phyloP scores from a whole-genome alignment of 1,140 invertebrate genomes.

The Cephus cinctus region DNA sequence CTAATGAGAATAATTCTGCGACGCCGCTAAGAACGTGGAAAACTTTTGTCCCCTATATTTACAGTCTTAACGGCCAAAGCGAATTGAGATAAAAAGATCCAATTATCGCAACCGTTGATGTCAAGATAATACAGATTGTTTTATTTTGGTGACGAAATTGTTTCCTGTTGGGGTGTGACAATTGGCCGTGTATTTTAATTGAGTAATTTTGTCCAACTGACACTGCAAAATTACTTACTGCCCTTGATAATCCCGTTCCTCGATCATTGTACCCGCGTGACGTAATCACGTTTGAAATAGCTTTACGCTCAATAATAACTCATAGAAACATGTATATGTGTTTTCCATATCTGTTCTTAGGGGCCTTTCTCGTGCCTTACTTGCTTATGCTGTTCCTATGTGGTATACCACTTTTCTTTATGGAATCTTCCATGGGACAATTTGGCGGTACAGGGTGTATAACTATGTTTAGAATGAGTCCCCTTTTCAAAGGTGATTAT shows the following conservation, averaged over 20 bases:
- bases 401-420: slow-evolving; percentile 85
- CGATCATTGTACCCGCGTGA: too few species aligned
- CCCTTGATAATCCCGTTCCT: slow-evolving; percentile 33
- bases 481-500: slow-evolving; percentile 82
- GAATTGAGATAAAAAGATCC: too few species aligned
- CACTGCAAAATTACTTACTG: slow-evolving; percentile 28
- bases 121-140: too few species aligned
- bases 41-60: too few species aligned
- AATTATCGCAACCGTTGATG: too few species aligned
- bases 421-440: slow-evolving; percentile 86
- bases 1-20: too few species aligned
- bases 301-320: slow-evolving; percentile 2
- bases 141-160: slow-evolving; percentile 17
- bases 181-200: slow-evolving; percentile 29
- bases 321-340: slow-evolving; percentile 11
- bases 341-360: slow-evolving; percentile 52
- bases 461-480: slow-evolving; percentile 71
- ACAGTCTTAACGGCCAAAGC: too few species aligned
- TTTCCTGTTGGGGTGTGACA: slow-evolving; percentile 25
- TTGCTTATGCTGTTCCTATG: slow-evolving; percentile 73
- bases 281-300: too few species aligned
- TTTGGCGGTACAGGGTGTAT: slow-evolving; percentile 81
- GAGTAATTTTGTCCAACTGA: slow-evolving; percentile 32
- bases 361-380: slow-evolving; percentile 77
- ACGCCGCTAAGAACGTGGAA: too few species aligned